A percentile compares a stretch with the other conserved stretches of the same genome.
These are phyloP conservation scores for Leptinotarsa juncta DNA, from an alignment of 2,888 invertebrate genomes.

Conservation along the genomic window DNA sequence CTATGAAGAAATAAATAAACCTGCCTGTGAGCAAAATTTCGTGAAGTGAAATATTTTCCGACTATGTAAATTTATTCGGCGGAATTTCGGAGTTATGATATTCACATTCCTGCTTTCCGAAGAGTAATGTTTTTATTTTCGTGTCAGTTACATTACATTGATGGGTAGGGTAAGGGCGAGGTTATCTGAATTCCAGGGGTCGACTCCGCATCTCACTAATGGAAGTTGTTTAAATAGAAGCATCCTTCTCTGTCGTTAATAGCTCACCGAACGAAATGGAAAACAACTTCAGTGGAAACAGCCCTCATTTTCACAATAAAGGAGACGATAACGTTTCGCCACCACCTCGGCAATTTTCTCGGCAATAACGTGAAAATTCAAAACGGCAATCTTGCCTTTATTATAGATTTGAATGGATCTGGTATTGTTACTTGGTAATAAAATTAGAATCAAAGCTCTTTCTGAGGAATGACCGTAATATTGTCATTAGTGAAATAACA, in stretches of 20 bases:
- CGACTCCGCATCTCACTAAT: slow-evolving; percentile 57
- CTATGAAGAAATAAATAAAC: not conserved
- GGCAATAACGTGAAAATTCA: slow-evolving; percentile 41
- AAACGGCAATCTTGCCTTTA: slow-evolving; percentile 37
- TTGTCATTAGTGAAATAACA: not conserved
- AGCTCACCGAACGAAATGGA: slow-evolving; percentile 62
- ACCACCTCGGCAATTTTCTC: slow-evolving; percentile 38
- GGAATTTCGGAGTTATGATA: slow-evolving; percentile 32
- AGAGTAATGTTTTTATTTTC: slow-evolving; percentile 52
- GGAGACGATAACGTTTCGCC: slow-evolving; percentile 49
- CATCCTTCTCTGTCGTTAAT: slow-evolving; percentile 62
- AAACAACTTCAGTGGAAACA: slow-evolving; percentile 58
- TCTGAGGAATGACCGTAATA: slow-evolving; percentile 24
- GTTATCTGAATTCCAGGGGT: slow-evolving; percentile 46
- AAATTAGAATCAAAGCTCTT: slow-evolving; percentile 34
- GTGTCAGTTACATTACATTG: slow-evolving; percentile 49
- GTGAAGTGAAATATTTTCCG: slow-evolving; percentile 6
- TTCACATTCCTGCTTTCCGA: slow-evolving; percentile 37
- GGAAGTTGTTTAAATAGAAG: slow-evolving; percentile 64
- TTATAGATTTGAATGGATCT: slow-evolving; percentile 40
- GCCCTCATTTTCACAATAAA: slow-evolving; percentile 51
- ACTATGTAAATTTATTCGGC: slow-evolving; percentile 31
- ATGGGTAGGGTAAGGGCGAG: slow-evolving; percentile 47
- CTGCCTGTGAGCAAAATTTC: not conserved
- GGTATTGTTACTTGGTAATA: slow-evolving; percentile 31